Evolutionary conservation across 2,888 invertebrate species (phyloP), one percentile per base, ranked within the genome.

Genomic region (Lamproptera curius): DNA sequence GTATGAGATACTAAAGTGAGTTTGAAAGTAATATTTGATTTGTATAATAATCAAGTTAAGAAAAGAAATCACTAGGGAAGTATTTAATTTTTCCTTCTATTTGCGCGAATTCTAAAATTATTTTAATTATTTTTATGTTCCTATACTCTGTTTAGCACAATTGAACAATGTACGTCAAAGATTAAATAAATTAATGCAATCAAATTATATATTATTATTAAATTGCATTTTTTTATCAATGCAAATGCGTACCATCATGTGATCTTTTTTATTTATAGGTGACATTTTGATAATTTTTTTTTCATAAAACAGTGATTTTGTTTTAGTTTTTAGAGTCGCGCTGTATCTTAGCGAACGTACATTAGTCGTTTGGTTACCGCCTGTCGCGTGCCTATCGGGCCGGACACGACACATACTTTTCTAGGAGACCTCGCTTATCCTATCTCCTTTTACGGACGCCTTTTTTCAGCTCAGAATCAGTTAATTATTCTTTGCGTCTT

Each of bases 361-460:
- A 10, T 11, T 34, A 33, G 37, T 48, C 42, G n/a, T n/a, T n/a
- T n/a, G 46, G 65, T 64, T 65, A 65, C 66, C 58, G 65, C 63
- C 59, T 56, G 70, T 69, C 76, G 73, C 76, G 76, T 76, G 77
- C 75, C 63, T 46, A 55, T 40, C 56, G 38, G 55, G 55, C 80
- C 81, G 81, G 83, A 81, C 80, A 65, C 73, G 55, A 68, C 63
- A 57, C 62, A 67, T 63, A 65, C 68, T 67, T 79, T 80, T 84
- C 81, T 83, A 78, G 73, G 73, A 77, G 77, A 69, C 59, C 54
- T 59, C 64, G 57, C 42, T 70, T 70, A 70, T 70, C 71, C 71
- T 67, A 54, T 50, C 56, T 58, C 49, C 51, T 52, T 56, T 35
- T 16, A 46, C 9, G 26, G 16, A 33, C 39, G 14, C 23, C 34